Evolutionary conservation across 2,113 vertebrate genomes (phyloP), one percentile per base, ranked within the genome.

Genomic region (Eleginops maclovinus): DNA sequence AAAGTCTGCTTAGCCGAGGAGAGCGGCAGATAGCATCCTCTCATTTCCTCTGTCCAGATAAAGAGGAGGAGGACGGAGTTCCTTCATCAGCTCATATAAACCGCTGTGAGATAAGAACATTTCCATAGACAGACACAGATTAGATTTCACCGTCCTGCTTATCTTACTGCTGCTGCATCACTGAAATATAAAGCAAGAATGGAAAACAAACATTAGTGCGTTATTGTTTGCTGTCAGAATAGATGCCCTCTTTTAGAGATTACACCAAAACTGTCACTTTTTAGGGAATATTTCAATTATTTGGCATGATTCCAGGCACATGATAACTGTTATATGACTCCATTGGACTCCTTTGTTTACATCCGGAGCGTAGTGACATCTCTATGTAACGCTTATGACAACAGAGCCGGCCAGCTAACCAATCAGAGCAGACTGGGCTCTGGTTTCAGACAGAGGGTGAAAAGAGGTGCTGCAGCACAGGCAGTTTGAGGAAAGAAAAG

Each of bases 31-130:
- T 94, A 94, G 54, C 87, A 91, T 94, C 92, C 93, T 91, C 92
- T 94, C 88, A 93, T 93, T 94, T 94, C 92, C 93, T 82, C 75
- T 88, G 74, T 84, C 76, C 87, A 90, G 91, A 92, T 93, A 92
- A 90, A 92, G 65, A 22, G 80, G 72, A 54, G 47, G 82, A 76
- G 72, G 77, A 82, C 87, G 88, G 88, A 91, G 91, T 92, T 88
- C 83, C 88, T 82, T 93, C 76, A 88, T 89, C 88, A 82, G 82
- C 87, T 82, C 90, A 89, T 91, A 93, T 91, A 92, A 92, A 87
- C 85, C 74, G 46, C 79, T 79, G 72, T 49, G 84, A 51, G 91
- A 93, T 93, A 93, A 93, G 90, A 82, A 85, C 83, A 93, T 93
- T 92, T 92, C 86, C 88, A 91, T 90, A 91, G 90, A 87, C 84